Evolutionary conservation across 2,113 vertebrate genomes (phyloP), one percentile per base, ranked within the genome.

Genomic region (Hippocampus guttulatus): DNA sequence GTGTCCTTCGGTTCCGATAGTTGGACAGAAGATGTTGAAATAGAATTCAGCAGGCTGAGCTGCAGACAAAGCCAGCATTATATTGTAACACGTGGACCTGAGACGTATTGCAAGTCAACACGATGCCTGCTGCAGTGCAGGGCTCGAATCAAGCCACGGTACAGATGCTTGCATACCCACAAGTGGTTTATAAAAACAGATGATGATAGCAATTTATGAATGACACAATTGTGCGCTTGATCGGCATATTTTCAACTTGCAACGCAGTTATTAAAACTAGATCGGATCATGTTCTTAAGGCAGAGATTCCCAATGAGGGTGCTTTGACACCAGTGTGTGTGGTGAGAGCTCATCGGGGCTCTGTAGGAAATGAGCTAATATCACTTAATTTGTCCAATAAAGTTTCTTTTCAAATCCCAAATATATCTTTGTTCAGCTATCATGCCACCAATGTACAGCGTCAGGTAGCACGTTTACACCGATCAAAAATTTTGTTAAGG

Each of bases 41-140:
- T 69, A 76, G 73, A 68, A 74, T 78, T 80, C 69, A 2, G 25
- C 84, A 79, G 81, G 69, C 80, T 74, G 81, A 89, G 80, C 84
- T 70, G 64, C 81, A 77, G 86, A 88, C 85, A 88, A 88, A 89
- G 86, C 83, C 84, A 64, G 78, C 74, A 86, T 88, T 89, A 80
- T 86, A 73, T 73, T 81, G 75, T 76, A 71, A 79, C 83, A 81
- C 76, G 75, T 81, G 84, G 81, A 78, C 72, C 81, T 71, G 78
- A 85, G 84, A 87, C 85, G 30, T 0, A 79, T 80, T 83, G 81
- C 79, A 80, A 66, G 69, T 78, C 78, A 64, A 84, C 84, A 82
- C 84, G 84, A 79, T 83, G 68, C 68, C 64, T 79, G 69, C 64
- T 77, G 69, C 78, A 70, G 75, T 69, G 25, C 21, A 47, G 52